Conservation (phyloP, 2,888 invertebrate genomes). For the Apotomis capreana region DNA sequence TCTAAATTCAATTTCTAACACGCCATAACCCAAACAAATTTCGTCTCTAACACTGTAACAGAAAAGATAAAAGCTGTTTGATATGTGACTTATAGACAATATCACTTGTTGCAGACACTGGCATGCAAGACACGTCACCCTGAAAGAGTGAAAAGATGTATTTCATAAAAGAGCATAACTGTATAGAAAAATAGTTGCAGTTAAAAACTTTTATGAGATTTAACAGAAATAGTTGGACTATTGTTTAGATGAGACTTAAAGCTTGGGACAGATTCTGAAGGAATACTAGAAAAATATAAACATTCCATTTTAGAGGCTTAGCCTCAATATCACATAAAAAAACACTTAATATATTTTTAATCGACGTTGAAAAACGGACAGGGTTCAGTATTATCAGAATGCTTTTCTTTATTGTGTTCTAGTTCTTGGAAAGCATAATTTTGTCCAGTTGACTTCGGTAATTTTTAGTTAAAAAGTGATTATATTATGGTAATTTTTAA, state of each 20-base stretch:
- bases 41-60: not conserved
- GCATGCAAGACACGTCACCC: constrained; percentile 52
- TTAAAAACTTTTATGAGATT: not conserved
- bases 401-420: too few species aligned
- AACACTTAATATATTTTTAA: too few species aligned
- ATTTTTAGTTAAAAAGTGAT: too few species aligned
- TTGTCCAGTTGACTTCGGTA: too few species aligned
- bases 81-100: constrained; percentile 50
- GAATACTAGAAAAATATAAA: not conserved
- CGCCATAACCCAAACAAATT: not conserved
- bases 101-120: constrained; percentile 68
- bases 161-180: not conserved
- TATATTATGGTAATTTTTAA: too few species aligned
- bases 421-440: too few species aligned
- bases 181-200: not conserved
- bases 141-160: constrained; percentile 1
- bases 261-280: not conserved
- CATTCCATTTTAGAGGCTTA: too few species aligned
- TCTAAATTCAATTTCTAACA: not conserved
- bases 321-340: too few species aligned
- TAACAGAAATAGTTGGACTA: not conserved
- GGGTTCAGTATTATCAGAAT: too few species aligned
- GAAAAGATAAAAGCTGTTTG: not conserved
- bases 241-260: constrained; percentile 22
- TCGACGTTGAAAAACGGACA: too few species aligned